Evolutionary conservation across 1,140 invertebrate species (phyloP).

Genomic region (Calephelis virginiensis): DNA sequence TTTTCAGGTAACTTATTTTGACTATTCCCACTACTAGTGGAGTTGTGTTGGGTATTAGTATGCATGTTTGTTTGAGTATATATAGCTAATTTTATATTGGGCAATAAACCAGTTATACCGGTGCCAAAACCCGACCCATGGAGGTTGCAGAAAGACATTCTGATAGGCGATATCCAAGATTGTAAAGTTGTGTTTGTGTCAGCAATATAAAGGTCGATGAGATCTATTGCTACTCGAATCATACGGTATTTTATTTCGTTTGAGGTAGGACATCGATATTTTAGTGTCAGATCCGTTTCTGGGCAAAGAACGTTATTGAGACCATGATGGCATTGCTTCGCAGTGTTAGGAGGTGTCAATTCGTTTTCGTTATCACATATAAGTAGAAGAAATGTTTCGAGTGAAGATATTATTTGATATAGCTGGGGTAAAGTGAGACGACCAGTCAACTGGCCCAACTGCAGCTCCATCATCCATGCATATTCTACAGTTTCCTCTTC

Average conservation of each 20-base stretch:
- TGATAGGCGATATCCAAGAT: slow-evolving; percentile 92
- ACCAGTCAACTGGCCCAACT: slow-evolving; percentile 89
- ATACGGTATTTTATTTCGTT: slow-evolving; percentile 98
- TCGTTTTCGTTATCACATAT: slow-evolving; percentile 94
- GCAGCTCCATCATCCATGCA: slow-evolving; percentile 93
- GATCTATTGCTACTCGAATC: slow-evolving; percentile 93
- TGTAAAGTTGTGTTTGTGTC: slow-evolving; percentile 93
- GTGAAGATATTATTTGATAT: slow-evolving; percentile 90
- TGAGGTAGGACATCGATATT: slow-evolving; percentile 89
- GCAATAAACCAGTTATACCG: slow-evolving; percentile 93
- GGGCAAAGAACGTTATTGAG: slow-evolving; percentile 86
- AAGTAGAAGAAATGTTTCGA: slow-evolving; percentile 94
- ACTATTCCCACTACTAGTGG: slow-evolving; percentile 58
- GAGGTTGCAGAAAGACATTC: slow-evolving; percentile 94
- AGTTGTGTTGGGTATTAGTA: slow-evolving; percentile 59
- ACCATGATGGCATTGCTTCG: slow-evolving; percentile 92
- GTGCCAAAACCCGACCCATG: slow-evolving; percentile 94
- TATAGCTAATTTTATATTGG: slow-evolving; percentile 80
- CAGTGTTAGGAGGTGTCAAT: slow-evolving; percentile 87
- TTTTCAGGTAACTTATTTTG: slow-evolving; percentile 69
- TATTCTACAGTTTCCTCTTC: slow-evolving; percentile 98
- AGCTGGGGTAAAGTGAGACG: slow-evolving; percentile 89
- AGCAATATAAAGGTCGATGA: slow-evolving; percentile 93
- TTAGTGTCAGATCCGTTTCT: slow-evolving; percentile 84
- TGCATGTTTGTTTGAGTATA: slow-evolving; percentile 74